Base-by-base conservation (phyloP, 2,113 vertebrate species). In the Myiozetetes cayanensis region DNA sequence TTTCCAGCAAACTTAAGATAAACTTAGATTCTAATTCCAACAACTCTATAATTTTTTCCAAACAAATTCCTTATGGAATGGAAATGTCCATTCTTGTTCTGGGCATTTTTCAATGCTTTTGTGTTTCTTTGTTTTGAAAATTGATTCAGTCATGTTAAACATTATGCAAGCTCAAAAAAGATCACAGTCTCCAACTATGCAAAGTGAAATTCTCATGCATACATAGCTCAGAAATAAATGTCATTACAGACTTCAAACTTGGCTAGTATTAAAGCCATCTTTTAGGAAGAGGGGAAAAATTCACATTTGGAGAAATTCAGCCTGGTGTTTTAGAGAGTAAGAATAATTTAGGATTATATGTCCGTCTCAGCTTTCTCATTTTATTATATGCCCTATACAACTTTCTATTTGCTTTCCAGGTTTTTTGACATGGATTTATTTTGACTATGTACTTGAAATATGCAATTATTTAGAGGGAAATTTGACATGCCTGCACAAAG, bases 11-110 rank as follows among this genome's bases (percentile, higher is more conserved):
- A 94, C 93, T 90, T 78, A 79, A 79, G 86, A 92, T 90, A 96
- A 95, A 94, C 90, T 90, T 84, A 93, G 83, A 90, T 96, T 95
- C 86, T 89, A 97, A 95, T 87, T 95, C 96, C 80, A 94, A 94
- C 92, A 91, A 80, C 79, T 79, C 75, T 58, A 65, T 84, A 94
- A 58, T 89, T 92, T 96, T 96, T 96, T 93, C 94, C 96, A 96
- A 92, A 96, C 83, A 82, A 87, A 96, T 94, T 95, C 92, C 86
- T 96, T 92, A 93, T 94, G 94, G 76, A 74, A 90, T 95, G 88
- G 86, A 96, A 96, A 94, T 93, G 68, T 55, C 30, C 92, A 43
- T 92, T 90, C 49, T 82, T 73, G 14, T 94, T 90, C 73, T 85
- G 83, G 49, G 80, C 62, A 89, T 89, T 94, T 95, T 93, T 96